These are phyloP conservation scores for Pleuronectes platessa DNA, from an alignment of 2,113 vertebrate species.

Conservation along the genomic window DNA sequence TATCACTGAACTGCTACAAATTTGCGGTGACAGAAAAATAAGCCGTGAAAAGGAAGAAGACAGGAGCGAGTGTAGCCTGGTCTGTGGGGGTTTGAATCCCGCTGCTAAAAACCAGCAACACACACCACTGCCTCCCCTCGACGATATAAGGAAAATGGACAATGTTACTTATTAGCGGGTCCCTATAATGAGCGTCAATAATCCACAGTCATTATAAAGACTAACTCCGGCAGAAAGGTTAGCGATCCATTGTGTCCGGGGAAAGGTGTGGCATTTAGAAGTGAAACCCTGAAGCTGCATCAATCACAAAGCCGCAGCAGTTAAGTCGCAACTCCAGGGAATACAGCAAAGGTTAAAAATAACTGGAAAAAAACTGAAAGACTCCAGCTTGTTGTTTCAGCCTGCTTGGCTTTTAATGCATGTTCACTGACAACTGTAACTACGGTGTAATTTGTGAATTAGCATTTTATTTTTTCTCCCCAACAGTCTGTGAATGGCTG, in stretches of 20 bases:
- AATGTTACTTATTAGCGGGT: constrained; percentile 62
- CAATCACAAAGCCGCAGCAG: constrained; percentile 48
- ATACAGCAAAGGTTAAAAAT: constrained; percentile 56
- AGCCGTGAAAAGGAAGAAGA: constrained; percentile 30
- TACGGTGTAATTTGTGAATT: constrained; percentile 24
- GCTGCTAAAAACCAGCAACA: not conserved
- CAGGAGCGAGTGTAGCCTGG: not conserved
- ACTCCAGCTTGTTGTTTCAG: constrained; percentile 11
- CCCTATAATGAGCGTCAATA: constrained; percentile 75
- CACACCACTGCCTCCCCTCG: not conserved
- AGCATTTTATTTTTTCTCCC: constrained; percentile 12
- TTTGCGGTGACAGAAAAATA: constrained; percentile 11
- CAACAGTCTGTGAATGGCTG: constrained; percentile 11
- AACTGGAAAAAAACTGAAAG: constrained; percentile 16
- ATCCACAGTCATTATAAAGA: constrained; percentile 73
- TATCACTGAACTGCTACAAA: constrained; percentile 16
- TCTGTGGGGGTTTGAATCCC: not conserved
- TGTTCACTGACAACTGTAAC: constrained; percentile 37
- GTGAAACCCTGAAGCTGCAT: constrained; percentile 60
- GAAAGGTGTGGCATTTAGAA: constrained; percentile 70
- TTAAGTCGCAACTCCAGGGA: constrained; percentile 49
- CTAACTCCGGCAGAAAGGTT: constrained; percentile 71
- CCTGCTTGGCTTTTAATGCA: not conserved
- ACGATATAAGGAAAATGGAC: constrained; percentile 35
- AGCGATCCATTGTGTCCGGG: constrained; percentile 48